Percentiles rank a stretch among this genome's conserved stretches.
Conservation (phyloP, 2,888 invertebrate genomes). For the Cosmorhoe ocellata region DNA sequence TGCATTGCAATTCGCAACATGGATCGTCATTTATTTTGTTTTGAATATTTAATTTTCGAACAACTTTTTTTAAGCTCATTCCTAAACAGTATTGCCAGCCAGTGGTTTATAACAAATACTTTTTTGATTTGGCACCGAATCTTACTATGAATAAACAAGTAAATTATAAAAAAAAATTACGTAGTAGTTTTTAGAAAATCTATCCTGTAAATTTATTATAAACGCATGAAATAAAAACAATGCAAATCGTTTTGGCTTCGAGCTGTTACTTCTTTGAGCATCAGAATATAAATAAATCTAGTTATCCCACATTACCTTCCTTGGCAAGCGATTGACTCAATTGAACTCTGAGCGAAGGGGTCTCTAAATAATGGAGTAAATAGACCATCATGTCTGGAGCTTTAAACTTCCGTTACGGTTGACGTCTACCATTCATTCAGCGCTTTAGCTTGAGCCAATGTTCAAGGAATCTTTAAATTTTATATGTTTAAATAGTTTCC, state of each 20-base stretch:
- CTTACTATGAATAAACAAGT: too few species aligned
- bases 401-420: constrained; percentile 14
- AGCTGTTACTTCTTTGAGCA: too few species aligned
- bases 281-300: constrained; percentile 14
- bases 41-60: background rate
- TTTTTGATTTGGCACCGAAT: too few species aligned
- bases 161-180: too few species aligned
- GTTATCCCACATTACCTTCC: constrained; percentile 16
- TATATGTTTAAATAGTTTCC: too few species aligned
- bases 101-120: background rate
- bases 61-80: background rate
- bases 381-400: constrained; percentile 12
- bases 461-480: too few species aligned
- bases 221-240: too few species aligned
- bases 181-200: too few species aligned
- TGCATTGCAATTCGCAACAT: too few species aligned
- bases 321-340: constrained; percentile 21
- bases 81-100: background rate
- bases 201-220: too few species aligned
- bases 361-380: constrained; percentile 18
- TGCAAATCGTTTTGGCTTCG: too few species aligned
- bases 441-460: background rate
- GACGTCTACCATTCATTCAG: constrained; percentile 8
- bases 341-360: constrained; percentile 8
- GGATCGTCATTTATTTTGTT: background rate